A percentile compares a stretch with the other conserved stretches of the same genome.
phyloP scores from a whole-genome alignment of 2,888 invertebrate species.

The Sminthurides aquaticus region DNA sequence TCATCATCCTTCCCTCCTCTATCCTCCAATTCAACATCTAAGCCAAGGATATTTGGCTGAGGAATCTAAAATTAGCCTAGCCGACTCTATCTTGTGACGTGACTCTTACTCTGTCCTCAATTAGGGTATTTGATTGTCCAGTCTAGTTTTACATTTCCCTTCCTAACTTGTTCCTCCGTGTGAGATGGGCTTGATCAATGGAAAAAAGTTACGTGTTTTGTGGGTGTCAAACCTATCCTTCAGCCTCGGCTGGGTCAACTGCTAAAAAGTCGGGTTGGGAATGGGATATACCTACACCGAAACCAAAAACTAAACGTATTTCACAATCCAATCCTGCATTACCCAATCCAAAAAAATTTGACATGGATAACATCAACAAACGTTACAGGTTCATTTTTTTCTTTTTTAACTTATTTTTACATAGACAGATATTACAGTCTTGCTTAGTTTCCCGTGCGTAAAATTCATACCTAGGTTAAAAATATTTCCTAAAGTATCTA shows the following conservation, averaged over 20 bases:
- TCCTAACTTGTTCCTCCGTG: slow-evolving; percentile 8
- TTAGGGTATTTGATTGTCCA: slow-evolving; percentile 34
- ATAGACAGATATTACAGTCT: too few relatives aligned
- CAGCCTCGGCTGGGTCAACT: slow-evolving; percentile 76
- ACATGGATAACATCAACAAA: slow-evolving; percentile 38
- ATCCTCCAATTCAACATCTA: not conserved
- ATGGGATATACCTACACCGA: slow-evolving; percentile 39
- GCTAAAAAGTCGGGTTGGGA: slow-evolving; percentile 49
- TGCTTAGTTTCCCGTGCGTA: too few relatives aligned
- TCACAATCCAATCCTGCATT: slow-evolving; percentile 37
- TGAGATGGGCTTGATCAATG: slow-evolving; percentile 32
- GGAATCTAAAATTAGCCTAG: slow-evolving; percentile 24
- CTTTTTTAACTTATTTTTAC: too few relatives aligned
- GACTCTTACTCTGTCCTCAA: slow-evolving; percentile 9
- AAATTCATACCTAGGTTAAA: too few relatives aligned
- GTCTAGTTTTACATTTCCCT: slow-evolving; percentile 16
- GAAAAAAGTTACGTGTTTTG: slow-evolving; percentile 53
- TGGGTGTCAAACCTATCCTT: slow-evolving; percentile 59
- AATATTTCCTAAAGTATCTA: too few relatives aligned
- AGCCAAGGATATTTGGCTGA: slow-evolving; percentile 23
- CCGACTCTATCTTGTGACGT: slow-evolving; percentile 5
- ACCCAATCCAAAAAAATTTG: slow-evolving; percentile 26
- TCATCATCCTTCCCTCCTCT: not conserved
- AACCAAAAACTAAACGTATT: slow-evolving; percentile 28
- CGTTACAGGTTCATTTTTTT: slow-evolving; percentile 31